Base-by-base conservation (phyloP, 2,113 vertebrate species). In the Mirounga angustirostris region DNA sequence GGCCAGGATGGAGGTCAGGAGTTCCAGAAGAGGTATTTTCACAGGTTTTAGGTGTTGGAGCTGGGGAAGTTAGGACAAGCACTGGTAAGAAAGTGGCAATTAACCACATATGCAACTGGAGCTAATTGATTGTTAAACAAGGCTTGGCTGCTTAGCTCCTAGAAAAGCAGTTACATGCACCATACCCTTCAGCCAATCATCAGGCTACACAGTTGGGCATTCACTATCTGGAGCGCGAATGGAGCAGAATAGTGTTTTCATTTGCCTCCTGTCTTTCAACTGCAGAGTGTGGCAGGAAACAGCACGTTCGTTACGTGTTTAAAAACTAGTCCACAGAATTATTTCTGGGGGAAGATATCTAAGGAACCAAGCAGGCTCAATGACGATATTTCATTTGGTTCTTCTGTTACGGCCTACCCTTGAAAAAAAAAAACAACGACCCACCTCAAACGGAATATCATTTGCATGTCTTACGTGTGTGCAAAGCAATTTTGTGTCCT, bases 31-130 rank as follows among this genome's bases (percentile, higher is more conserved):
- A 86, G 73, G 40, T 8, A 14, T 97, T 93, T 95, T 97, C 93
- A 94, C 94, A 97, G 82, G 96, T 91, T 67, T 93, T 91, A 97
- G 96, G 92, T 94, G 88, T 22, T 58, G 69, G 76, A 83, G n/a
- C 78, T 86, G 54, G 82, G 82, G 67, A 91, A 91, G 85, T 56
- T 59, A 79, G 94, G 91, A 74, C 61, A 92, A 87, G 58, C 65
- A 15, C 63, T 22, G 54, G 83, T 82, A 76, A 95, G 89, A 96
- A 86, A 69, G 74, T 90, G 92, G 82, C 95, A 93, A 97, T 93
- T 87, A 97, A 95, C 54, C 84, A 89, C 81, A 61, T 11, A 14
- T 19, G 89, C 59, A 87, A 65, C 0, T 0, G 54, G 65, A 92
- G 91, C 85, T 96, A 94, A 98, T 30, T 84, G 94, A 81, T 93